A percentile compares a stretch with the other conserved stretches of the same genome.
Evolutionary conservation across 2,797 vertebrate genomes (phyloP).

Genomic region (Manis javanica): DNA sequence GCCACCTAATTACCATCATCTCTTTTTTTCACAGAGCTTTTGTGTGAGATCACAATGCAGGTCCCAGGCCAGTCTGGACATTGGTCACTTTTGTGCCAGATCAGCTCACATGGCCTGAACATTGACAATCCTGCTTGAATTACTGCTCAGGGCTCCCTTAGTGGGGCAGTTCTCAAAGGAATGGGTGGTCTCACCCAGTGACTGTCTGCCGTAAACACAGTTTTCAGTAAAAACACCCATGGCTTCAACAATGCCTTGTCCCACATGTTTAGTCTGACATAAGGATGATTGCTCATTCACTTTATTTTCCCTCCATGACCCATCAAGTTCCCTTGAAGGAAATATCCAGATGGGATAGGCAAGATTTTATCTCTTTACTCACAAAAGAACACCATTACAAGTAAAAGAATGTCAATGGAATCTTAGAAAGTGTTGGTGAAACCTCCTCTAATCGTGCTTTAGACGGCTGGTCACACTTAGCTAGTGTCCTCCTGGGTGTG

Average conservation of each 20-base stretch:
- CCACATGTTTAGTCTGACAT: background rate
- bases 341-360: background rate
- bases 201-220: background rate
- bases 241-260: background rate
- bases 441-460: background rate
- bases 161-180: background rate
- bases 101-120: background rate
- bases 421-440: background rate
- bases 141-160: background rate
- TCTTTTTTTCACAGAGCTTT: background rate
- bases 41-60: background rate
- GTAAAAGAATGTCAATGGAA: background rate
- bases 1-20: background rate
- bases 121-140: background rate
- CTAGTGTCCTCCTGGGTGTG: background rate
- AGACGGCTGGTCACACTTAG: background rate
- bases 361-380: background rate
- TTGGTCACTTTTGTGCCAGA: background rate
- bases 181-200: background rate
- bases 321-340: background rate
- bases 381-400: background rate
- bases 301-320: background rate
- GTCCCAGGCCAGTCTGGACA: no score
- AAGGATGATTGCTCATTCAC: background rate
- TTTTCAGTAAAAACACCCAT: background rate